Conservation (phyloP, 2,113 vertebrate genomes). For the Circaetus cinerascens region DNA sequence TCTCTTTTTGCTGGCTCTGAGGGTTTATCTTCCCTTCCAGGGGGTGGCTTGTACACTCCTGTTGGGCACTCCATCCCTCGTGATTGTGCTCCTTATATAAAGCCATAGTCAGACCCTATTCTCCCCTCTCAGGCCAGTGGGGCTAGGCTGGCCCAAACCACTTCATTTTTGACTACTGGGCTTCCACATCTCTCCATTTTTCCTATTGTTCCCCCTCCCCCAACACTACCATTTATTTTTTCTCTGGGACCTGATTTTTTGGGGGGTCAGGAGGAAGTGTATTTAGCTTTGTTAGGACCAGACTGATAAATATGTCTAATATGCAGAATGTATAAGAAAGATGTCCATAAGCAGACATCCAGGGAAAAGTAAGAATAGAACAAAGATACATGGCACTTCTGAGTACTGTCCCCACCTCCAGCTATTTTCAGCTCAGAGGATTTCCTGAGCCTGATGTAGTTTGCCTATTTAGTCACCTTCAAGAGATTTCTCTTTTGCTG, state of each 20-base stretch:
- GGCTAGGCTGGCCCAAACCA: neutral
- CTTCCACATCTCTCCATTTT: neutral
- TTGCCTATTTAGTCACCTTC: neutral
- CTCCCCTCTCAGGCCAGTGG: neutral
- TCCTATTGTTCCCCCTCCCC: neutral
- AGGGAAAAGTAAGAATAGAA: neutral
- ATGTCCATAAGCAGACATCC: neutral
- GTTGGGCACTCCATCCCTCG: too few relatives aligned
- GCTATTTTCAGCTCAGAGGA: neutral
- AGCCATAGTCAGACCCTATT: neutral
- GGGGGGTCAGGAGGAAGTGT: rapidly evolving
- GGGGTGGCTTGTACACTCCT: neutral
- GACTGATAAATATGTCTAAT: neutral
- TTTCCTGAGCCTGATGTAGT: neutral
- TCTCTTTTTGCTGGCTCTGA: neutral
- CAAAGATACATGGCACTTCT: neutral
- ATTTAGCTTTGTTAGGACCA: neutral
- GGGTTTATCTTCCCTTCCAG: neutral
- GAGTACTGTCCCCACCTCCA: neutral
- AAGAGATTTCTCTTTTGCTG: neutral
- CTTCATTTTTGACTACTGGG: neutral
- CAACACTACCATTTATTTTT: neutral
- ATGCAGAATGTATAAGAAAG: neutral
- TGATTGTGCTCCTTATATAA: neutral
- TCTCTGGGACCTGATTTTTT: neutral